These are phyloP conservation scores for Misgurnus mizolepis DNA, from an alignment of 2,113 vertebrate genomes.

Conservation along the genomic window DNA sequence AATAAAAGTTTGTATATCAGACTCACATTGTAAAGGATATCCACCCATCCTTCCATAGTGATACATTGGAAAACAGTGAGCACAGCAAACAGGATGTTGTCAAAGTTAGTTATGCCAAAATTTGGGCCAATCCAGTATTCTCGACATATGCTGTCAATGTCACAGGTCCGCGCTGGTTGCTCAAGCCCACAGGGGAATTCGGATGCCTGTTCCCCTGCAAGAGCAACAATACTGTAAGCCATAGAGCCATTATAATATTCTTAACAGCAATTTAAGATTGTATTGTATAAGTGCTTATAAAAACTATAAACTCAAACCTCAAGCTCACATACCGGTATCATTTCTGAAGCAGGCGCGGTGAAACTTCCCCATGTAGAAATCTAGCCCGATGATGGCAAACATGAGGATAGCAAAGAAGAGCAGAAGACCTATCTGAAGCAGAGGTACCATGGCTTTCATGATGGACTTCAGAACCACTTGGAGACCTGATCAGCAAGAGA, in stretches of 20 bases:
- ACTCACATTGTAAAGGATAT: slow-evolving; percentile 96
- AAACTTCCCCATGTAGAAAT: slow-evolving; percentile 98
- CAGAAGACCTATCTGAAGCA: slow-evolving; percentile 93
- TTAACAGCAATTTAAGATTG: not conserved
- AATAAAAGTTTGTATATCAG: not conserved
- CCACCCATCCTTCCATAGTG: slow-evolving; percentile 98
- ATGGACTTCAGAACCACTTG: slow-evolving; percentile 99
- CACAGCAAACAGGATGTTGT: slow-evolving; percentile 95
- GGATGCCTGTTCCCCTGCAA: slow-evolving; percentile 78
- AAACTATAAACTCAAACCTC: slow-evolving; percentile 4
- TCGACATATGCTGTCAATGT: slow-evolving; percentile 75
- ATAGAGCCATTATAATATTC: not conserved
- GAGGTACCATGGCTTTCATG: slow-evolving; percentile 98
- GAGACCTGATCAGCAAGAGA: slow-evolving; percentile 74
- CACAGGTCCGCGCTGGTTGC: slow-evolving; percentile 81
- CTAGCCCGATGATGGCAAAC: slow-evolving; percentile 97
- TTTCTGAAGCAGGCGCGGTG: slow-evolving; percentile 89
- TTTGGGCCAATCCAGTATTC: slow-evolving; percentile 94
- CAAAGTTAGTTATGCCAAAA: slow-evolving; percentile 96
- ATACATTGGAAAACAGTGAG: slow-evolving; percentile 98
- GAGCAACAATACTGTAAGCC: slow-evolving; percentile 32
- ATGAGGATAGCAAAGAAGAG: slow-evolving; percentile 98
- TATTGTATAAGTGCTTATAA: slow-evolving; percentile 2
- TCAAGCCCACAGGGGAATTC: slow-evolving; percentile 90
- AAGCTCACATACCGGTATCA: slow-evolving; percentile 76